Evolutionary conservation across 2,888 invertebrate species (phyloP), one percentile per base, ranked within the genome.

Genomic region (Leptinotarsa juncta): DNA sequence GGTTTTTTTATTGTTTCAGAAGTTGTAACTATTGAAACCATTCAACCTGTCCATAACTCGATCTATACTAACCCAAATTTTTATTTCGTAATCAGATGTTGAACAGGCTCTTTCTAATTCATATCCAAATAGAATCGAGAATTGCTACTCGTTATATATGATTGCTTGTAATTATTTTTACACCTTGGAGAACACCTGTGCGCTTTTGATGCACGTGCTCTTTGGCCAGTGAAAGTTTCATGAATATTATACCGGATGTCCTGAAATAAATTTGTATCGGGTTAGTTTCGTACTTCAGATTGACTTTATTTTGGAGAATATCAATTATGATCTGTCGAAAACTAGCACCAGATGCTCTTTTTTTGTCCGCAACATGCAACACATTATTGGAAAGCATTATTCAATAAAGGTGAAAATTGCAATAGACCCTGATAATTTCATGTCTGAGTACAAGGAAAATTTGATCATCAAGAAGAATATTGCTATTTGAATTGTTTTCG

Each of bases 121-220:
- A 23, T 32, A 55, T 68, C 55, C 32, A 55, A 32, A 55, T 42
- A 32, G 68, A 69, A 69, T 60, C 55, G 69, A 57, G 69, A 69
- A 49, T 69, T 69, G 57, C 69, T 69, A 49, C 60, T 60, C n/a
- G 65, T 71, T 71, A 62, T 65, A 62, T 65, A 55, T 48, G 66
- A 74, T 74, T 78, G 74, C 72, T 65, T 60, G 62, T 71, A 77
- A 78, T 78, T 74, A 76, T 78, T 78, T 80, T 79, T 77, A 80
- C 78, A 79, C 79, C 76, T 79, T 77, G 77, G 77, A 75, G 77
- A 80, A 80, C 80, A 80, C 79, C 80, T 80, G 80, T 78, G 78
- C 70, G 73, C 76, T 77, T 76, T 75, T 71, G 67, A 71, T 76
- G 68, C 79, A 80, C 78, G 78, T 78, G 77, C 72, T 75, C 69